phyloP scores from a whole-genome alignment of 2,113 vertebrate genomes.

The Daboia siamensis region DNA sequence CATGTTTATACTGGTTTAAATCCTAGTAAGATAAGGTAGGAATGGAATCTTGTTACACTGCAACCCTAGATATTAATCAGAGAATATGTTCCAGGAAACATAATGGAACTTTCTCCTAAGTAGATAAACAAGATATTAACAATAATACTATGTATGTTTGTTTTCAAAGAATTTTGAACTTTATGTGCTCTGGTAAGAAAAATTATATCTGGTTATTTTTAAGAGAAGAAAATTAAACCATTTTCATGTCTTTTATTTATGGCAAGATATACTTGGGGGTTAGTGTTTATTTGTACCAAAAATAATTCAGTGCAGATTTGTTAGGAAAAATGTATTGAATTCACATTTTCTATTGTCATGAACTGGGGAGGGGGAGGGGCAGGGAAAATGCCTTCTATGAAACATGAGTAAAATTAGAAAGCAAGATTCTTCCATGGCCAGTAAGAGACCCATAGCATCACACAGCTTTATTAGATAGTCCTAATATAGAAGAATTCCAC shows the following conservation, averaged over 20 bases:
- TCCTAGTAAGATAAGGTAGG: not conserved
- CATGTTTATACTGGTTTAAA: not conserved
- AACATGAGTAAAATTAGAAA: not conserved
- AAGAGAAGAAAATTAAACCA: not conserved
- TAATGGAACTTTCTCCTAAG: not conserved
- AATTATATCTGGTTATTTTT: not conserved
- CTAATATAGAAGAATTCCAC: slow-evolving; percentile 41
- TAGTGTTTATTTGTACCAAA: not conserved
- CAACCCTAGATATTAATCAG: not conserved
- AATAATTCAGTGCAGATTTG: not conserved
- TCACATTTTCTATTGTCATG: slow-evolving; percentile 10
- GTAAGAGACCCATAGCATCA: slow-evolving; percentile 30
- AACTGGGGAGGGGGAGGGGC: not conserved
- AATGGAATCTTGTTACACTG: not conserved
- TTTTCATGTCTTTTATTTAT: not conserved
- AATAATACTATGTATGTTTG: not conserved
- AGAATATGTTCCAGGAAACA: not conserved
- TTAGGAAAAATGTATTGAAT: not conserved
- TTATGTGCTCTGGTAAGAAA: not conserved
- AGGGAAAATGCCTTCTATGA: not conserved
- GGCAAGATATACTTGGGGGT: not conserved
- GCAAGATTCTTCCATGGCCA: not conserved
- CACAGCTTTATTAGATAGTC: slow-evolving; percentile 34
- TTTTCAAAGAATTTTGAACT: not conserved
- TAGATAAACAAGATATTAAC: not conserved